Evolutionary conservation across 2,888 invertebrate species (phyloP), one percentile per base, ranked within the genome.

Genomic region (Proisotoma minuta): DNA sequence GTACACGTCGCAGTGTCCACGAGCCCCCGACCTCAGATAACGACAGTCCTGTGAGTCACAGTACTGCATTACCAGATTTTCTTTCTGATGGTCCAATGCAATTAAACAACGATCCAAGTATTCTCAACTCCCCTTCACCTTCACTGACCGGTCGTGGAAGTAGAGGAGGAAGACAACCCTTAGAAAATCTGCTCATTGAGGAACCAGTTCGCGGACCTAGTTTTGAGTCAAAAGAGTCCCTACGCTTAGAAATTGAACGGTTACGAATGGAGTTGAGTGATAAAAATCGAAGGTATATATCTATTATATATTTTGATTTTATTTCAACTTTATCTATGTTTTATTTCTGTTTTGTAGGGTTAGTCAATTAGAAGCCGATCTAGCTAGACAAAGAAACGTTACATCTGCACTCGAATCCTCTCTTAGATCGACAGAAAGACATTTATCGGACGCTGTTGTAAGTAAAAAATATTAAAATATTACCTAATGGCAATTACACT

Each of bases 1-100:
- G 49, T 22, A 49, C 39, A 18, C 27, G 53, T 22, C 27, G 53
- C 22, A 54, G 53, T 39, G 39, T 8, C 3, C 53, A 18, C 8
- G 53, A 54, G 29, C 18, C 34, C 8, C 15, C 15, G 34, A 15
- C 34, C 8, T 15, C 3, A 15, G 26, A 10, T 15, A 18, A 4
- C n/a, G 52, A 54, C 10, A 54, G 15, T 28, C 12, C 39, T 23
- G 43, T 58, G 3, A 29, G 57, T 15, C 58, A 51, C 39, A 57
- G 39, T 43, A 52, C 67, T 23, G 67, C 72, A 2, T 77, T 87
- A 66, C 87, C 87, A 1, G 87, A 87, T 74, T 87, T 87, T 76
- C 79, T 87, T 28, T 85, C 85, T 1, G 87, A 87, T 74, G 86
- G 86, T 3, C 86, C 87, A 22, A 81, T 82, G 70, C 77, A 78